Evolutionary conservation across 2,888 invertebrate species (phyloP), one percentile per base, ranked within the genome.

Genomic region (Alloscopus bannaensis): DNA sequence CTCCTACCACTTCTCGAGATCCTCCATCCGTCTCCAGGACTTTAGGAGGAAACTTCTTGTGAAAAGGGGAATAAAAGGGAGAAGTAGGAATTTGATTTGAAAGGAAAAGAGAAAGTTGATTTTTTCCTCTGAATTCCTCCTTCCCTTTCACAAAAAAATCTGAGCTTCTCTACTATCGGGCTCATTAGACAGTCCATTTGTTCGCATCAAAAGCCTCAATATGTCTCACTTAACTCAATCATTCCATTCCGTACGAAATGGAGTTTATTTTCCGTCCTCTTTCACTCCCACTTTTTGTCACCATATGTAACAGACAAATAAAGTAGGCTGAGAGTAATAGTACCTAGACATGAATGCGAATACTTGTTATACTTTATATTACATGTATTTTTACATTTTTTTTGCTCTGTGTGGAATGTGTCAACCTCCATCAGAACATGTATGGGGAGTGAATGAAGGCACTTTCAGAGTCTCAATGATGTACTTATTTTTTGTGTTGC

Each of bases 131-230:
- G 13, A 4, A 13, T 31, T 55, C 55, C 24, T n/a, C 3, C 3
- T 55, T 24, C 55, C 6, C 24, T 59, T 71, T 55, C 55, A 26
- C 8, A 26, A 55, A 55, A 55, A 47, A n/a, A 36, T 16, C 45
- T 45, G 45, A 16, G n/a, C 4, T 22, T 3, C 60, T n/a, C n/a
- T n/a, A 69, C 60, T 60, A 76, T 76, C 69, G 76, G 75, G 76
- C 76, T 76, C 76, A 76, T 76, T 76, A 76, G 76, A 36, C 50
- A 76, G 75, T 76, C 68, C 68, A 69, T 76, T 76, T 76, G 69
- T 76, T 76, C 64, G 26, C 50, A 68, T 52, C 55, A 68, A 68
- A 68, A 68, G 68, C 68, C 68, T 52, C 60, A 71, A 60, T 60
- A 59, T 60, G 60, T 18, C 60, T 60, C 60, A 71, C 60, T 73